Base-by-base conservation (phyloP, 2,797 vertebrate genomes). In the Eulemur albifrons region DNA sequence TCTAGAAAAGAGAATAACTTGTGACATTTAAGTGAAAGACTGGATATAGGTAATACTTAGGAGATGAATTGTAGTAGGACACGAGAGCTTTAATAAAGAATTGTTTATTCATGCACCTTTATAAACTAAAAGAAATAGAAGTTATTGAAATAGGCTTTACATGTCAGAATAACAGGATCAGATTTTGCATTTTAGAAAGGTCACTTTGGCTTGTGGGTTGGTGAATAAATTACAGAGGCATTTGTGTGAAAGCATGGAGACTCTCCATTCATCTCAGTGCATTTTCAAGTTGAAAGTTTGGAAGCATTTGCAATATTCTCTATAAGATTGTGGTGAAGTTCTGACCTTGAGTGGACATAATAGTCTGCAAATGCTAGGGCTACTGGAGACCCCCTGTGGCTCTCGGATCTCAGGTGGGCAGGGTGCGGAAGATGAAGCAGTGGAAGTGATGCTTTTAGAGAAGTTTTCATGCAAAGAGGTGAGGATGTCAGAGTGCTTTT, bases 161-260 rank as follows among this genome's bases (percentile, higher is more conserved):
- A 13, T 83, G 30, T 69, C 54, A 75, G 52, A 70, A 57, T 75
- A 87, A 92, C n/a, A 90, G 12, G 35, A 79, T 85, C 20, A 57
- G 8, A 75, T 87, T 79, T 59, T 92, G 57, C 43, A 70, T 93
- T 92, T 85, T 57, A 40, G 61, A 94, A 96, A 97, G 80, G 80
- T 96, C 90, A 95, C 25, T 75, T 73, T 85, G 84, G 45, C 30
- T 95, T 77, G 75, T 7, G 4, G 25, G 45, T 15, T 75, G 17
- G 38, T 2, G 15, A 65, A 92, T 57, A 77, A 84, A 92, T 92
- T 80, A 40, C 12, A 30, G 15, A 88, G 40, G 35, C 17, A 63
- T 38, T 90, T 93, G 17, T 12, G 27, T 87, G 70, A 92, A 75
- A 86, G 43, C n/a, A 73, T 38, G 0, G 1, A 77, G 20, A 76